These are phyloP conservation scores for Brachyptera putata DNA, from an alignment of 2,888 invertebrate species.

Conservation along the genomic window DNA sequence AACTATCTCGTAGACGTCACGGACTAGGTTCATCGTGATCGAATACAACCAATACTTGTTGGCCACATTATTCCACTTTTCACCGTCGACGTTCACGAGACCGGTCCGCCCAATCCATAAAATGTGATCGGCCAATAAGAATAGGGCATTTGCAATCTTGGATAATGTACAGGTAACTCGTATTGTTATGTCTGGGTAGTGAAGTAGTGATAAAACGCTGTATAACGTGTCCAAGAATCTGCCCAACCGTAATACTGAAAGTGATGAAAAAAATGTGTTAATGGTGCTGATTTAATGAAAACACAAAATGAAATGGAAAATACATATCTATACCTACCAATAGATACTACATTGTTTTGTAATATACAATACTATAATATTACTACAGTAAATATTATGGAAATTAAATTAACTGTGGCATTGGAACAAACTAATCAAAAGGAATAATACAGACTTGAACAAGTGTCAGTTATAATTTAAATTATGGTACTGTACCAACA, in stretches of 20 bases:
- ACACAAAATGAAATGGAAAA: too few species aligned
- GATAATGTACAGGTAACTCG: slow-evolving; percentile 70
- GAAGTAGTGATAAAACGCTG: slow-evolving; percentile 64
- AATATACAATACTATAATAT: too few species aligned
- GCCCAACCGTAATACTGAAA: slow-evolving; percentile 77
- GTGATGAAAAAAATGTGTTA: too few species aligned
- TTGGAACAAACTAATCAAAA: too few species aligned
- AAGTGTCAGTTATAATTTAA: too few species aligned
- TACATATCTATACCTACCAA: too few species aligned
- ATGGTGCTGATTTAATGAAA: too few species aligned
- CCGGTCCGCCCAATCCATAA: slow-evolving; percentile 80
- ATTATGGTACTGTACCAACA: too few species aligned
- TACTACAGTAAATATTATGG: too few species aligned
- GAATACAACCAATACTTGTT: slow-evolving; percentile 84
- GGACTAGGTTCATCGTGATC: slow-evolving; percentile 69
- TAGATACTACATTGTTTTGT: too few species aligned
- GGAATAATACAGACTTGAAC: too few species aligned
- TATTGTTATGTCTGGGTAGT: slow-evolving; percentile 66
- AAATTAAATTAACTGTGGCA: too few species aligned
- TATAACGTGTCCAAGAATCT: slow-evolving; percentile 79
- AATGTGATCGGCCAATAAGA: slow-evolving; percentile 79
- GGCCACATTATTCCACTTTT: slow-evolving; percentile 68
- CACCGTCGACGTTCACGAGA: slow-evolving; percentile 55
- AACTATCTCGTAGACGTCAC: slow-evolving; percentile 81
- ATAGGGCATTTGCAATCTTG: slow-evolving; percentile 73